Percentiles rank a stretch among this genome's conserved stretches.
These are phyloP conservation scores for Gymnothorax reevesii DNA, from an alignment of 2,797 vertebrate species.

Conservation along the genomic window DNA sequence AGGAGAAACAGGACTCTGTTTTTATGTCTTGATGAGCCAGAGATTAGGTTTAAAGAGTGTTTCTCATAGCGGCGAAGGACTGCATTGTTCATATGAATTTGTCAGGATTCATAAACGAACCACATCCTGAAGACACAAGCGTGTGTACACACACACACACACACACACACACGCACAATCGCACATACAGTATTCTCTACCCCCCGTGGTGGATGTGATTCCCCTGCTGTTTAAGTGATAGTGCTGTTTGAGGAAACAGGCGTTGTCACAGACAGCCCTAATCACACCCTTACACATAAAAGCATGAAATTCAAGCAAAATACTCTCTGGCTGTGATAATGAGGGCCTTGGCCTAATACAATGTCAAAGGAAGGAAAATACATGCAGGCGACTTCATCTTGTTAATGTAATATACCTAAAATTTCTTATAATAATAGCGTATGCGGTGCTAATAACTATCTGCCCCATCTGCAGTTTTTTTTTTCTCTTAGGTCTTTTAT, in stretches of 20 bases:
- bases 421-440: constrained; percentile 85
- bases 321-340: constrained; percentile 83
- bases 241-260: constrained; percentile 33
- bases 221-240: constrained; percentile 27
- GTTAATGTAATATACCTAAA: constrained; percentile 82
- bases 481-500: constrained; percentile 45
- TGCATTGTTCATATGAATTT: neutral
- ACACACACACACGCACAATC: neutral
- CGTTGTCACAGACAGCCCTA: constrained; percentile 73
- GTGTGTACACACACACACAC: neutral
- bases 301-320: constrained; percentile 77
- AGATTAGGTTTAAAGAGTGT: neutral
- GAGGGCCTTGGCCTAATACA: constrained; percentile 74
- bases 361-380: constrained; percentile 79
- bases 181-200: neutral
- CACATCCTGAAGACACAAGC: neutral
- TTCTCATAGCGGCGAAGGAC: neutral
- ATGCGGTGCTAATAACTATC: constrained; percentile 83
- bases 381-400: constrained; percentile 74
- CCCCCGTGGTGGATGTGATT: constrained; percentile 24
- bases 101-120: neutral
- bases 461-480: constrained; percentile 45
- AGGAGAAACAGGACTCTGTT: neutral
- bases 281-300: constrained; percentile 81
- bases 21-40: neutral